Evolutionary conservation across 2,113 vertebrate genomes (phyloP).

Genomic region (Thamnophis sirtalis): DNA sequence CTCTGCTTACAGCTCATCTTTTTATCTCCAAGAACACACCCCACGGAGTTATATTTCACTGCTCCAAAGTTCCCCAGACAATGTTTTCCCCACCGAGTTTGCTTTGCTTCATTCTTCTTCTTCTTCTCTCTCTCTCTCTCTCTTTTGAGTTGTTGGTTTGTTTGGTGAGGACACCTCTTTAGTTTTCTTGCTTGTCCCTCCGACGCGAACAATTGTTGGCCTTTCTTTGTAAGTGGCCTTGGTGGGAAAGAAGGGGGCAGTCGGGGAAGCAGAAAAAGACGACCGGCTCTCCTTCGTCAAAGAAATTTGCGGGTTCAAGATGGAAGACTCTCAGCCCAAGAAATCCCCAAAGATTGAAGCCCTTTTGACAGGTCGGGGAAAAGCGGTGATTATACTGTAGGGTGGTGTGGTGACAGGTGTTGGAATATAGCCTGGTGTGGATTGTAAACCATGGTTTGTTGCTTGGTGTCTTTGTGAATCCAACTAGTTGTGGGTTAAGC

Average conservation of each 20-base stretch:
- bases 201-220: background rate
- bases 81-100: background rate
- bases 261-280: background rate
- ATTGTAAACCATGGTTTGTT: background rate
- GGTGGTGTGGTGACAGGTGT: background rate
- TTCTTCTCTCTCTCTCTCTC: too few relatives aligned
- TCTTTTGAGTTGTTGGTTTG: background rate
- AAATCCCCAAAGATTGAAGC: constrained; percentile 23
- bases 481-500: background rate
- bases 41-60: background rate
- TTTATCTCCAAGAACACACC: background rate
- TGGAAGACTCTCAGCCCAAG: constrained; percentile 16
- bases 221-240: background rate
- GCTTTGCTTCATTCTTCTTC: background rate
- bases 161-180: background rate
- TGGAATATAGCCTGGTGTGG: background rate
- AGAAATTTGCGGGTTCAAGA: background rate
- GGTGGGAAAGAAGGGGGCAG: background rate
- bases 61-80: too few relatives aligned
- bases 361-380: constrained; percentile 38
- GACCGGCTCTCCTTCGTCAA: background rate
- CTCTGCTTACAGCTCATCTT: background rate
- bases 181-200: background rate
- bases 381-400: background rate
- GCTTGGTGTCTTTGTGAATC: background rate